phyloP scores from a whole-genome alignment of 2,797 vertebrate genomes.

The Brotogeris chrysoptera region DNA sequence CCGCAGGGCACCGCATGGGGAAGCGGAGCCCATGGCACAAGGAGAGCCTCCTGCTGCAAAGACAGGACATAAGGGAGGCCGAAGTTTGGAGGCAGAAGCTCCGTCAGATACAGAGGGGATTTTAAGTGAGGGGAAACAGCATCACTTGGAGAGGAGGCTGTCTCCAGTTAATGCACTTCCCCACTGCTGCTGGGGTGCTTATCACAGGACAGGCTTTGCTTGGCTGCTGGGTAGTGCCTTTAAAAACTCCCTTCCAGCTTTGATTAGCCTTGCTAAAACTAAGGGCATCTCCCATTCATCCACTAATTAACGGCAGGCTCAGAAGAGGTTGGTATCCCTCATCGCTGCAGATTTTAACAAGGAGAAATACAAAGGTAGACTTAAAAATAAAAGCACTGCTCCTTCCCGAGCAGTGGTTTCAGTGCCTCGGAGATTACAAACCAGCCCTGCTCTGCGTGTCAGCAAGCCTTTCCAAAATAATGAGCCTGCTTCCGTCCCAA shows the following conservation, averaged over 20 bases:
- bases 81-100: neutral
- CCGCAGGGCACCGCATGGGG: neutral
- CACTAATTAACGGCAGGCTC: slow-evolving; percentile 48
- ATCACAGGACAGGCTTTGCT: neutral
- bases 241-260: slow-evolving; percentile 12
- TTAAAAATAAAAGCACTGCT: slow-evolving; percentile 56
- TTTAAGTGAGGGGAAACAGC: neutral
- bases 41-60: fast-evolving
- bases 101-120: neutral
- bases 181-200: neutral
- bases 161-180: neutral
- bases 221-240: neutral
- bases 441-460: slow-evolving; percentile 40
- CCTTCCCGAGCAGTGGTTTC: slow-evolving; percentile 51
- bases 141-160: neutral
- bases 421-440: slow-evolving; percentile 52
- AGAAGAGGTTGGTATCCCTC: slow-evolving; percentile 10
- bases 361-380: slow-evolving; percentile 59
- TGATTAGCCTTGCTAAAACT: slow-evolving; percentile 45
- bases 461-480: slow-evolving; percentile 59
- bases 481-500: slow-evolving; percentile 53
- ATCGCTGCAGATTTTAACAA: slow-evolving; percentile 39
- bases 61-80: neutral
- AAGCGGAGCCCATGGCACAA: neutral
- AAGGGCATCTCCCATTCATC: slow-evolving; percentile 42